phyloP scores from a whole-genome alignment of 2,888 invertebrate genomes.

The Microchrysa polita region DNA sequence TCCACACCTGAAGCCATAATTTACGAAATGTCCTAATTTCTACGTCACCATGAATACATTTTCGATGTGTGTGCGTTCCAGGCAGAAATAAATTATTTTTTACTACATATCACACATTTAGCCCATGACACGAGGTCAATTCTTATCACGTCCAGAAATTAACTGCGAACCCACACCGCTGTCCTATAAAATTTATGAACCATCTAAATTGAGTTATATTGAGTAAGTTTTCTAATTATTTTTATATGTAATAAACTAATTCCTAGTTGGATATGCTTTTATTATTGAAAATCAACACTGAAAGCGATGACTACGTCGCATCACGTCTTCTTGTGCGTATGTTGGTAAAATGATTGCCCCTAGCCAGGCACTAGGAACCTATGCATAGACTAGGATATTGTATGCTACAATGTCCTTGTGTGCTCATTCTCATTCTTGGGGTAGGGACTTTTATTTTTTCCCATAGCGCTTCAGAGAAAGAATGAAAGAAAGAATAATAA shows the following conservation, averaged over 20 bases:
- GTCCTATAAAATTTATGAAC: conserved; percentile 27
- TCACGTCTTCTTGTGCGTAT: neutral
- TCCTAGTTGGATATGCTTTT: conserved; percentile 32
- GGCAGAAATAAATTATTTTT: too few relatives aligned
- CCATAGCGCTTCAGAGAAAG: too few relatives aligned
- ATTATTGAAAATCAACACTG: conserved; percentile 41
- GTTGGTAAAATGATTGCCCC: too few relatives aligned
- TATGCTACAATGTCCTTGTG: conserved; percentile 9
- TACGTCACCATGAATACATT: too few relatives aligned
- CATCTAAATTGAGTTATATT: conserved; percentile 41
- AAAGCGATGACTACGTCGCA: neutral
- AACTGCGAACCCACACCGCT: conserved; percentile 4
- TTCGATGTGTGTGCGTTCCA: too few relatives aligned
- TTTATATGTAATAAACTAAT: conserved; percentile 36
- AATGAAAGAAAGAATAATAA: conserved; percentile 3
- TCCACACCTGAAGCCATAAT: too few relatives aligned
- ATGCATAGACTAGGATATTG: too few relatives aligned
- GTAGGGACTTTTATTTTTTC: neutral
- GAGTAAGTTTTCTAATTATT: conserved; percentile 44
- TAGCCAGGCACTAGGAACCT: too few relatives aligned
- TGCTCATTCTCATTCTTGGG: neutral
- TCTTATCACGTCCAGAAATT: neutral
- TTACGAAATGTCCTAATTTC: too few relatives aligned
- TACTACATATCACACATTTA: too few relatives aligned
- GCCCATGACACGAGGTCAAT: too few relatives aligned